A percentile compares a stretch with the other conserved stretches of the same genome.
Conservation (phyloP, 2,113 vertebrate species). For the Triplophysa siluroides region DNA sequence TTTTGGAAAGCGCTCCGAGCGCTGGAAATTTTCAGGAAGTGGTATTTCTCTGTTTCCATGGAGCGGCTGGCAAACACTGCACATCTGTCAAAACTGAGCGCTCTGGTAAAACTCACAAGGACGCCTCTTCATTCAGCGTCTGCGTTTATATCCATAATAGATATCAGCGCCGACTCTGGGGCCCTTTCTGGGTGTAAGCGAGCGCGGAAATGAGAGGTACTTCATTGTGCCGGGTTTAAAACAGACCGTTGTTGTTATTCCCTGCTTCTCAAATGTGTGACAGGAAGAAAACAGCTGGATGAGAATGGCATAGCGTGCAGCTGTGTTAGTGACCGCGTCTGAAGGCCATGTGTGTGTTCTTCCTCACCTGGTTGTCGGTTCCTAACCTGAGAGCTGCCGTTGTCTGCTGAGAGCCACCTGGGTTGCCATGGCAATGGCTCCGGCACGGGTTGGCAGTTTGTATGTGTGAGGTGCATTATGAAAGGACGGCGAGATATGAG, state of each 20-base stretch:
- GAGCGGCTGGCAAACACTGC: conserved; percentile 8
- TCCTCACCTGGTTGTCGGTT: conserved; percentile 40
- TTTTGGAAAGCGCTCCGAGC: conserved; percentile 12
- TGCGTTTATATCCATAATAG: conserved; percentile 12
- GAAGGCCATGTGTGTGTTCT: not conserved
- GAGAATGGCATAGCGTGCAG: not conserved
- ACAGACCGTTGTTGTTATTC: not conserved
- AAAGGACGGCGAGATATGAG: conserved; percentile 57
- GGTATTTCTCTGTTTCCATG: conserved; percentile 39
- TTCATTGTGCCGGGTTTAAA: conserved; percentile 1
- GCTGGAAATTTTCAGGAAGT: conserved; percentile 9
- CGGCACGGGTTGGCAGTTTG: conserved; percentile 49
- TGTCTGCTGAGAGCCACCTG: conserved; percentile 45
- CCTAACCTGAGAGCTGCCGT: conserved; percentile 40
- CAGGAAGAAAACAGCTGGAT: not conserved
- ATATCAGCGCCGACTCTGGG: not conserved
- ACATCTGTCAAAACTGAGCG: conserved; percentile 10
- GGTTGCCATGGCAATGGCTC: conserved; percentile 46
- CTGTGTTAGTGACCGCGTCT: conserved; percentile 1
- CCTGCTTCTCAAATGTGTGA: not conserved
- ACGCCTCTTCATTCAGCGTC: not conserved
- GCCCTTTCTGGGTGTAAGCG: not conserved
- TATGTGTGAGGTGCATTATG: conserved; percentile 48
- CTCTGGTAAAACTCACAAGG: conserved; percentile 10
- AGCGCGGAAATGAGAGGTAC: not conserved